Percentiles rank a stretch among this genome's conserved stretches.
Evolutionary conservation across 1,140 invertebrate species (phyloP).

Genomic region (Trichonephila inaurata): DNA sequence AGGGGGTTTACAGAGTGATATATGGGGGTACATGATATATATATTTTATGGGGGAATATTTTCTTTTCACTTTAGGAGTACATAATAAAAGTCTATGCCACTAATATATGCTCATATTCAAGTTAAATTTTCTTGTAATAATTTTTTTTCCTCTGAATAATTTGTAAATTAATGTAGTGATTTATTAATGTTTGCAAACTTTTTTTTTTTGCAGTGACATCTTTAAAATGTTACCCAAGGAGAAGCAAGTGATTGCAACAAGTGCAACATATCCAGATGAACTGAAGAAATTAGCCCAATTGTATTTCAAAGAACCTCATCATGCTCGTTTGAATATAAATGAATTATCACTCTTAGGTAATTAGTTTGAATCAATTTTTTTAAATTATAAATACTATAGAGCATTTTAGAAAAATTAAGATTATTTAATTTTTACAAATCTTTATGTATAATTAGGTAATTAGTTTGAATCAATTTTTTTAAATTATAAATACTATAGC

Average conservation of each 20-base stretch:
- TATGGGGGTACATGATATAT: no score
- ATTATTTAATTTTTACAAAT: no score
- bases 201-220: constrained; percentile 31
- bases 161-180: no score
- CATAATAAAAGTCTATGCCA: no score
- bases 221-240: constrained; percentile 84
- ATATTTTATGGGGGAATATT: no score
- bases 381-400: no score
- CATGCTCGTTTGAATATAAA: constrained; percentile 85
- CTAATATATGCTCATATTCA: no score
- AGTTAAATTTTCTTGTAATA: no score
- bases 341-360: constrained; percentile 82
- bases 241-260: constrained; percentile 93
- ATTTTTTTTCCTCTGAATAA: no score
- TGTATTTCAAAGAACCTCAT: constrained; percentile 91
- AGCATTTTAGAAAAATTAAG: no score
- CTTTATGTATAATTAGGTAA: constrained; percentile 80
- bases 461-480: not conserved
- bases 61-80: no score
- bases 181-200: not conserved
- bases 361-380: constrained; percentile 51
- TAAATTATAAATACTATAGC: not conserved
- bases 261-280: constrained; percentile 96
- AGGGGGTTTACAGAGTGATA: no score
- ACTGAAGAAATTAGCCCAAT: constrained; percentile 86